Base-by-base conservation (phyloP, 2,797 vertebrate genomes). In the Taeniopygia guttata region DNA sequence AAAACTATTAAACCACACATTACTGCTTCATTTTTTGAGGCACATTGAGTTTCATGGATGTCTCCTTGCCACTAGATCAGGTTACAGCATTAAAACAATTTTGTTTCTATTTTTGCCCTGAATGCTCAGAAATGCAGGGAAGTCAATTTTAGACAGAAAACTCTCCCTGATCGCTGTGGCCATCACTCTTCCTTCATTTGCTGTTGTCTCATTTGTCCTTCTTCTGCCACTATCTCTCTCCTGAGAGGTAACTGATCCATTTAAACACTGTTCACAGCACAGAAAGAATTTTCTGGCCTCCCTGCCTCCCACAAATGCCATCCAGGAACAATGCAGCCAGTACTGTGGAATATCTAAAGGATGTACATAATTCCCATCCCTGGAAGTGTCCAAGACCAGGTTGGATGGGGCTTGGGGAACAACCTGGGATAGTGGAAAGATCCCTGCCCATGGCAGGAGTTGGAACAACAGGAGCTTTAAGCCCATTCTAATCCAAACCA, bases 161-260 rank as follows among this genome's bases (percentile, higher is more conserved):
- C 10, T 52, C 42, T 62, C 26, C 32, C 78, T 45, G 75, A 85
- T 59, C 51, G 82, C 89, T 66, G 55, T 18, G 48, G 67, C 46
- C 63, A 92, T 88, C 77, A 89, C 87, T 93, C 89, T 92, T 82
- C 27, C 63, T 87, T 84, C 74, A 79, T 79, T 87, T 82, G 62
- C 55, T 76, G 48, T 34, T 67, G 69, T 66, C 77, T 90, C 42
- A 4, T 90, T 95, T 89, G 90, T 63, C 81, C 67, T 93, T 88
- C 25, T 59, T 25, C 63, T 67, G 70, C n/a, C 68, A 75, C 59
- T 43, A 11, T 40, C 40, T 63, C 27, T 55, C 63, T 92, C 52
- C 72, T 54, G 56, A 56, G 32, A 77, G 19, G 36, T 22, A 74
- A 63, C 16, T 6, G 56, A 70, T 54, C 30, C 68, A 32, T 67